A percentile compares a stretch with the other conserved stretches of the same genome.
These are phyloP conservation scores for Plumapathes pennacea DNA, from an alignment of 92 coral and sea anemone species.

Conservation along the genomic window DNA sequence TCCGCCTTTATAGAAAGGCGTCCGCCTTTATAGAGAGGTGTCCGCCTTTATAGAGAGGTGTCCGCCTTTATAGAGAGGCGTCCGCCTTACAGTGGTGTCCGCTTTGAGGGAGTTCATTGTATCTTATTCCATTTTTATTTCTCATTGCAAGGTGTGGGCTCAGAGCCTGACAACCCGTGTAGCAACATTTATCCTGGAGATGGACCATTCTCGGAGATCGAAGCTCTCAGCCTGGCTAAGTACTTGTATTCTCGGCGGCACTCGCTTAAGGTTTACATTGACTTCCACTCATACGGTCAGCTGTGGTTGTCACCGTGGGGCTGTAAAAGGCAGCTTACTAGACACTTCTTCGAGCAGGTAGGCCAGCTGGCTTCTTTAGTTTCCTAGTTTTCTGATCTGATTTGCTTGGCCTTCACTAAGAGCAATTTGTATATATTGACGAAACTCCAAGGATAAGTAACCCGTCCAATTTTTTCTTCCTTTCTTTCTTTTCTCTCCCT, in stretches of 20 bases:
- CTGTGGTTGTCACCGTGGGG: constrained; percentile 92
- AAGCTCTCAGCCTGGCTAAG: constrained; percentile 47
- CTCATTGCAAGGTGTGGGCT: constrained; percentile 63
- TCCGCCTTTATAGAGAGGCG: no score
- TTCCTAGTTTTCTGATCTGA: background rate
- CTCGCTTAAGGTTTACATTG: constrained; percentile 64
- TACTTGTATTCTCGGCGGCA: constrained; percentile 59
- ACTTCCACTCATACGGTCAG: constrained; percentile 82
- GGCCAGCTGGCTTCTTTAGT: no score
- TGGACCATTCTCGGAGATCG: constrained; percentile 76
- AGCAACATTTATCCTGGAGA: constrained; percentile 76
- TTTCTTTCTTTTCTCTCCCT: no score
- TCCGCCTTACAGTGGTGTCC: no score
- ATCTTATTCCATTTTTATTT: background rate
- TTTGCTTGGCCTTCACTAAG: no score
- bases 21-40: no score
- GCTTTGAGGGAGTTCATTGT: background rate
- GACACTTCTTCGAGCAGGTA: constrained; percentile 61
- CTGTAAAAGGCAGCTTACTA: constrained; percentile 50
- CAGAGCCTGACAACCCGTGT: constrained; percentile 56
- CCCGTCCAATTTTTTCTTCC: no score
- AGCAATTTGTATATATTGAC: background rate
- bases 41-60: no score
- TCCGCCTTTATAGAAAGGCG: no score
- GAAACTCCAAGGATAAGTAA: no score